phyloP scores from a whole-genome alignment of 1,140 invertebrate species.

The Battus philenor region DNA sequence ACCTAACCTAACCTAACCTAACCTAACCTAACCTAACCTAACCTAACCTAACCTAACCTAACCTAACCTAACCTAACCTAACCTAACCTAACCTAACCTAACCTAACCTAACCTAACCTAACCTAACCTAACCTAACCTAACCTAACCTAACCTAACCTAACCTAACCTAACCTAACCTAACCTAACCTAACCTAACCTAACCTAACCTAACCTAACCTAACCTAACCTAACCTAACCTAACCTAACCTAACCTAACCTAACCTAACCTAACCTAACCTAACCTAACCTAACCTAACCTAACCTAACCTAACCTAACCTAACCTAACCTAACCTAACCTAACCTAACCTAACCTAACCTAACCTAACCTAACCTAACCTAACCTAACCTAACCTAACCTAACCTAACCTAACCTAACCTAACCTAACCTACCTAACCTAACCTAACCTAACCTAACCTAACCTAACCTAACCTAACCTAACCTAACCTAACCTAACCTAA shows the following conservation, averaged over 20 bases:
- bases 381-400: too few species aligned
- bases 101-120: constrained; percentile 24
- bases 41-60: constrained; percentile 31
- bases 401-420: too few species aligned
- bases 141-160: constrained; percentile 29
- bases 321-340: too few species aligned
- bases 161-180: constrained; percentile 37
- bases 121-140: constrained; percentile 29
- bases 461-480: constrained; percentile 25
- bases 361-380: too few species aligned
- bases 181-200: constrained; percentile 44
- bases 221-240: constrained; percentile 21
- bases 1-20: constrained; percentile 42
- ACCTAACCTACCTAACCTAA: too few species aligned
- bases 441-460: constrained; percentile 25
- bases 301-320: too few species aligned
- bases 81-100: constrained; percentile 41
- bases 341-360: too few species aligned
- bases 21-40: constrained; percentile 42
- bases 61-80: constrained; percentile 35
- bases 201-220: constrained; percentile 26
- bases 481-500: constrained; percentile 23
- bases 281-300: too few species aligned
- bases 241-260: too few species aligned
- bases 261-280: too few species aligned